Base-by-base conservation (phyloP, 1,140 invertebrate species). In the Adoxophyes honmai region DNA sequence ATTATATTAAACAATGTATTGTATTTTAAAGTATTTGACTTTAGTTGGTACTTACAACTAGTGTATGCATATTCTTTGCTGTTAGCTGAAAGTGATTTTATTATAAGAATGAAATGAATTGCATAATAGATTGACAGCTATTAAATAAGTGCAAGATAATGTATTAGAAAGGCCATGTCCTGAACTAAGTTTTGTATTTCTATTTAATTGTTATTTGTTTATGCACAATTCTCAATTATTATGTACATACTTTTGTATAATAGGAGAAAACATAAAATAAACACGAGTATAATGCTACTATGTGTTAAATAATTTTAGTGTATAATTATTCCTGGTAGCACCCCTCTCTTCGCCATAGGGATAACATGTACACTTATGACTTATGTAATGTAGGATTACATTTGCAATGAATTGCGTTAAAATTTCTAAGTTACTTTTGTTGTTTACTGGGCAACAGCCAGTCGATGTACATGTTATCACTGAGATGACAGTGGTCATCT, bases 171-270 rank as follows among this genome's bases (percentile, higher is more conserved):
- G 81, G 81, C 78, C 80, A 77, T 84, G 86, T 68, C 79, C 77
- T 73, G 73, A 80, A 77, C 70, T 79, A 83, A 83, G 75, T 72
- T 85, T 87, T 87, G 78, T 86, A 81, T 87, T 84, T 83, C 78
- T 87, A 86, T 88, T 87, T 88, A 86, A 87, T 89, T 90, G 89
- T 90, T 89, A 90, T 89, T 89, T 89, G 87, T 89, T 90, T 88
- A 88, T 88, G 89, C 89, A 89, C 89, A 88, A 89, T 89, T 89
- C 86, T 90, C 86, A 83, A 88, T 89, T 90, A 88, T 82, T 90
- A 89, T 89, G 88, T 90, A 90, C 85, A 90, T 90, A 89, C 72
- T 90, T 89, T 89, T 90, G 88, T 90, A 90, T 86, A 79, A 89
- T 89, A 89, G 86, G 76, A 86, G 74, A 83, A 87, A 79, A 80